phyloP scores from a whole-genome alignment of 2,888 invertebrate species.

The Drosophila koepferae region DNA sequence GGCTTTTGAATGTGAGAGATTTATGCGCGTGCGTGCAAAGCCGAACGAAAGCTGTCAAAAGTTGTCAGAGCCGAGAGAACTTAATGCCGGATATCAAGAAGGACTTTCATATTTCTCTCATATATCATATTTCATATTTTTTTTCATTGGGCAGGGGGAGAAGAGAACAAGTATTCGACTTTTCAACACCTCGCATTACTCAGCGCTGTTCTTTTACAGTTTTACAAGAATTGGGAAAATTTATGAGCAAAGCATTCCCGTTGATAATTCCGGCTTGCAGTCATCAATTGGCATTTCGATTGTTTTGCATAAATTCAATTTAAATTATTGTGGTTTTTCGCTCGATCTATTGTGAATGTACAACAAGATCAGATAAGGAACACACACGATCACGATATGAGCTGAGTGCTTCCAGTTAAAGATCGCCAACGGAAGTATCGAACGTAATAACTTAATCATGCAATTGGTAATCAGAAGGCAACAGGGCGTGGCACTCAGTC shows the following conservation, averaged over 20 bases:
- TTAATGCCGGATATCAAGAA: constrained; percentile 9
- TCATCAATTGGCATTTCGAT: constrained; percentile 49
- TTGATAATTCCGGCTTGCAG: constrained; percentile 48
- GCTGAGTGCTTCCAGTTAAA: constrained; percentile 52
- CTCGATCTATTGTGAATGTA: constrained; percentile 63
- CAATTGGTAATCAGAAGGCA: constrained; percentile 34
- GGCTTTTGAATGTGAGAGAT: constrained; percentile 72
- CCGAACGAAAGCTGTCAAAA: constrained; percentile 35
- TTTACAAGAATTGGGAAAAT: constrained; percentile 25
- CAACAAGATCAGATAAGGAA: constrained; percentile 73
- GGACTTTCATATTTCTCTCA: neutral
- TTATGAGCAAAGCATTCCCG: constrained; percentile 41
- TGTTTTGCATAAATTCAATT: constrained; percentile 59
- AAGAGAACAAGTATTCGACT: neutral
- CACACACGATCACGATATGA: constrained; percentile 26
- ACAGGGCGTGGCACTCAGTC: constrained; percentile 40
- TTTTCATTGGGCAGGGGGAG: neutral
- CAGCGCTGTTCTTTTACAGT: constrained; percentile 8
- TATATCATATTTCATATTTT: neutral
- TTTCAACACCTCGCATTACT: constrained; percentile 6
- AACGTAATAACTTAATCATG: constrained; percentile 74
- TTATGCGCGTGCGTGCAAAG: constrained; percentile 69
- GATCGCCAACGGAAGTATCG: constrained; percentile 63
- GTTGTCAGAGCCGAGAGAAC: neutral
- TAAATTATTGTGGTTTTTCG: constrained; percentile 72